phyloP scores from a whole-genome alignment of 2,113 vertebrate species.

The Zeus faber region DNA sequence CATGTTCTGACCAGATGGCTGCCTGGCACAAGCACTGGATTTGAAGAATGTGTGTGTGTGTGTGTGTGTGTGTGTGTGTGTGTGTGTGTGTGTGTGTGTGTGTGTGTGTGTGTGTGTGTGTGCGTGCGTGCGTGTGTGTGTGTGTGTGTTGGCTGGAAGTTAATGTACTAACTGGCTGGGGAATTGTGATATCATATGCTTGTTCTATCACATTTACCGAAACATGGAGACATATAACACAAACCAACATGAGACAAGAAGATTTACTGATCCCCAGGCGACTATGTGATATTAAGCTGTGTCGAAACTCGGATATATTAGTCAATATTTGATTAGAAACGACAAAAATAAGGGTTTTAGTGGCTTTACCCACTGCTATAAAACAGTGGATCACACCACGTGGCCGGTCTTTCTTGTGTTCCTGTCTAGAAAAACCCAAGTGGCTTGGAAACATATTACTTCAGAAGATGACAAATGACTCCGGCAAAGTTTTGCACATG shows the following conservation, averaged over 20 bases:
- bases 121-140: neutral
- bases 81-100: neutral
- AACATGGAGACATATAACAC: neutral
- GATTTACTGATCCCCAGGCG: neutral
- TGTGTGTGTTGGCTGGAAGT: too few species aligned
- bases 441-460: conserved; percentile 75
- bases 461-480: conserved; percentile 83
- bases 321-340: too few species aligned
- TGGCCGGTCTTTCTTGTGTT: too few species aligned
- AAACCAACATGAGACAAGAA: neutral
- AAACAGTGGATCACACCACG: too few species aligned
- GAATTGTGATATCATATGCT: too few species aligned
- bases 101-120: neutral
- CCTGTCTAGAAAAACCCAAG: conserved; percentile 25
- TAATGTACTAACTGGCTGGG: conserved; percentile 33
- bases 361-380: too few species aligned
- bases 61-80: conserved; percentile 2
- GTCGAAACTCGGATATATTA: too few species aligned
- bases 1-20: conserved; percentile 74
- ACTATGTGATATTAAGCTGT: too few species aligned
- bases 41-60: conserved; percentile 36
- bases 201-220: conserved; percentile 24
- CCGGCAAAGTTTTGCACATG: conserved; percentile 78
- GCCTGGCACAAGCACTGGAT: conserved; percentile 50
- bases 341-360: too few species aligned